Evolutionary conservation across 2,113 vertebrate genomes (phyloP), one percentile per base, ranked within the genome.

Genomic region (Gambusia affinis): DNA sequence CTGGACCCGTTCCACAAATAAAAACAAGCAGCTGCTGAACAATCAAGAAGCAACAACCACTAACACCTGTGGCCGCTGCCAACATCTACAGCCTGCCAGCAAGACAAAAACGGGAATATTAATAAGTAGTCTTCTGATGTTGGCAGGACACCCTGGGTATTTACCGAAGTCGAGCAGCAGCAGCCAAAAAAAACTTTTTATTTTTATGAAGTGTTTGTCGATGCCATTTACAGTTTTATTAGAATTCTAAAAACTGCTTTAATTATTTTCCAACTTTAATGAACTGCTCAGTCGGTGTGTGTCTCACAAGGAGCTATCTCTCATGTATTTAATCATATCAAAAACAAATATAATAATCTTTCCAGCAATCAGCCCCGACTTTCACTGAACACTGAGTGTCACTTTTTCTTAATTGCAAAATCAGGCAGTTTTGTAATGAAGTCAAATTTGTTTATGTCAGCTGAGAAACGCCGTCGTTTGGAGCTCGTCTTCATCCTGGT

Each of bases 11-110:
- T 28, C 70, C 62, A 54, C 19, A 51, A 37, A 47, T 61, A 7
- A 33, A 28, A 8, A 3, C 72, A 78, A 60, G 66, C 63, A 67
- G 68, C 60, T 70, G 68, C 57, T 70, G 63, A 67, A 22, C 63
- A 72, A 64, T 65, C 72, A 72, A 61, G n/a, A 54, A 72, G 62
- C 35, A 60, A n/a, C 60, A 44, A 65, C 30, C 12, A 29, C 1
- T 28, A 57, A 63, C 51, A 42, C 12, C 29, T 64, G 27, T 22
- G 30, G 42, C 17, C 3, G 29, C 30, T 72, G 33, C 35, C 65
- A 27, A 37, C 47, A 24, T 44, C 17, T 37, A 28, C 19, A 8
- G 22, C 6, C 22, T 54, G 51, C 51, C 51, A 57, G 51, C 51
- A 57, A n/a, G 22, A 54, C 15, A 54, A n/a, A 57, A 57, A 57